Base-by-base conservation (phyloP, 2,888 invertebrate species). In the Eupithecia subumbrata region DNA sequence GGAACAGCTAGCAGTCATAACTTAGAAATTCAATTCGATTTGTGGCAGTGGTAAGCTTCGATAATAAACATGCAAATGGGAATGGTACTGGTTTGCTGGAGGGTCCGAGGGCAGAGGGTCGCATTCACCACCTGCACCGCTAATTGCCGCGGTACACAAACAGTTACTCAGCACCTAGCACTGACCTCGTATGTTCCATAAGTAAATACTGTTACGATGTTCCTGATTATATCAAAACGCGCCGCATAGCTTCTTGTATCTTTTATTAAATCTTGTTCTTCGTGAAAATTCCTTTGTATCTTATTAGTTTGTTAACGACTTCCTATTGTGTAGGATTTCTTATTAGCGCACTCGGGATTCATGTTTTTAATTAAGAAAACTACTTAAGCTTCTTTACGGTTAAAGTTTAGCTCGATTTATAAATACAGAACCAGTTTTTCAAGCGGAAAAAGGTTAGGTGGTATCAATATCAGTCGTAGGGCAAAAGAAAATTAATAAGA, bases 101-200 rank as follows among this genome's bases (percentile, higher is more conserved):
- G 82, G 81, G 78, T 76, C 83, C 83, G 86, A 89, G 91, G 92
- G 90, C 91, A 90, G 86, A 84, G 90, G 92, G 89, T 91, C 90
- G 91, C 88, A 90, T 90, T 93, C 92, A 90, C 91, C 93, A 93
- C 91, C 91, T 92, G 91, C 86, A 90, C 90, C 88, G 90, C 91
- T 93, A 93, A 93, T 94, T 93, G 91, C 92, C 90, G 89, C 90
- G 88, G 91, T 91, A 92, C 90, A 88, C 89, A 85, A 90, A 91
- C 91, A 89, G 91, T 91, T 93, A 93, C 85, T 87, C 45, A 60
- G 72, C 56, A 25, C 72, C 70, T 69, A 76, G 69, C 90, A 91
- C 89, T 92, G 87, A 84, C 86, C 88, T 84, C 85, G 85, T 89
- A 85, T 83, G 87, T 88, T 87, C 84, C 80, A 79, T 85, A 82